Percentiles rank a stretch among this genome's conserved stretches.
Conservation (phyloP, 2,888 invertebrate species). For the Cistogaster globosa region DNA sequence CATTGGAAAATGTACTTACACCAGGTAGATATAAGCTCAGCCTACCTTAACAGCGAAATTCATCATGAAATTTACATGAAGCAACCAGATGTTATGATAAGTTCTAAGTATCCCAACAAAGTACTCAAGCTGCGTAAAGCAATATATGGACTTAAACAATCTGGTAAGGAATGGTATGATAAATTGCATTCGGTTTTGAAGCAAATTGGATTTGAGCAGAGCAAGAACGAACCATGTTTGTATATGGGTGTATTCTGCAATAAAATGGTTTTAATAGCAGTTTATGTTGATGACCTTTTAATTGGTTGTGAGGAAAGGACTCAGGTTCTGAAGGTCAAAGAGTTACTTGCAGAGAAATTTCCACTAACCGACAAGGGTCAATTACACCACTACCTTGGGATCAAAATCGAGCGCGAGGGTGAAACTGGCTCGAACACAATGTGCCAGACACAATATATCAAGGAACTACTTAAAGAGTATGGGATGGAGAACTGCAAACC, state of each 20-base stretch:
- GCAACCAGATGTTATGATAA: background rate
- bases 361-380: constrained; percentile 16
- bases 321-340: background rate
- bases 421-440: background rate
- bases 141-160: constrained; percentile 73
- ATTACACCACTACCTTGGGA: background rate
- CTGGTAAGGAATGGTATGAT: constrained; percentile 72
- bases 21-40: constrained; percentile 66
- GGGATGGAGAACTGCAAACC: too few species aligned
- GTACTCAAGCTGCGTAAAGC: constrained; percentile 59
- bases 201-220: constrained; percentile 7
- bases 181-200: constrained; percentile 45
- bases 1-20: constrained; percentile 62
- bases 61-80: constrained; percentile 58
- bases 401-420: constrained; percentile 3
- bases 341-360: background rate
- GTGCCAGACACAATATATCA: too few species aligned
- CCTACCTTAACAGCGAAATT: too few species aligned
- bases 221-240: background rate
- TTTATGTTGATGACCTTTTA: background rate
- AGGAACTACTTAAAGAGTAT: too few species aligned
- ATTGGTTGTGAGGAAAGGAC: background rate
- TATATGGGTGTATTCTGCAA: background rate
- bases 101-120: background rate
- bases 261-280: background rate